Evolutionary conservation across 2,888 invertebrate species (phyloP), one percentile per base, ranked within the genome.

Genomic region (Lottia gigantea): DNA sequence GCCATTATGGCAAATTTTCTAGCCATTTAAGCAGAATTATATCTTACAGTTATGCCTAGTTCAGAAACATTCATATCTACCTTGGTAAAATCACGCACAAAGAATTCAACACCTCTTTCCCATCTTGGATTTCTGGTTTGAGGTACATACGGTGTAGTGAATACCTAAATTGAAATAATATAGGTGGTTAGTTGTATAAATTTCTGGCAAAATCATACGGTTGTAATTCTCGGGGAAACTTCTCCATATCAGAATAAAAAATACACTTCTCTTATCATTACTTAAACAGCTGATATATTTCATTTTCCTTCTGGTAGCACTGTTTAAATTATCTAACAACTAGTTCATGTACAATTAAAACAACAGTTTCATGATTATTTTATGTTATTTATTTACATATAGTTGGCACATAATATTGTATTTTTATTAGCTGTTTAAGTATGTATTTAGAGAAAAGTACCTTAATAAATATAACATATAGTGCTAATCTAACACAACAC

Each of bases 91-190:
- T 91, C 91, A 67, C 87, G 85, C 12, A 91, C 90, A 71, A 91
- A 88, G 78, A 91, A 89, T 82, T 91, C 91, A 16, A 89, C 85
- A 70, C 87, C 85, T 2, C 89, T 87, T 74, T 91, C 90, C 91
- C 91, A 91, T 66, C 85, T 85, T 1, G 91, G 91, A 64, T 89
- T 90, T 31, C 86, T 84, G 1, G 89, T 90, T 46, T 86, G 85
- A 23, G 88, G 84, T 61, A 91, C 78, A 71, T 90, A 91, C 74
- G 91, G 91, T 0, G 91, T 91, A 3, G 91, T 90, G 82, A 90
- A 89, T 31, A 91, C 86, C 91, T 91, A 83, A 23, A 80, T 80
- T 62, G 70, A 45, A 76, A 73, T 19, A 16, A 16, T 31, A 61
- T 11, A 40, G 16, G 26, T 67, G 7, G 12, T 45, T 15, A 7